These are phyloP conservation scores for Arizona elegans DNA, from an alignment of 2,113 vertebrate species.

Conservation along the genomic window DNA sequence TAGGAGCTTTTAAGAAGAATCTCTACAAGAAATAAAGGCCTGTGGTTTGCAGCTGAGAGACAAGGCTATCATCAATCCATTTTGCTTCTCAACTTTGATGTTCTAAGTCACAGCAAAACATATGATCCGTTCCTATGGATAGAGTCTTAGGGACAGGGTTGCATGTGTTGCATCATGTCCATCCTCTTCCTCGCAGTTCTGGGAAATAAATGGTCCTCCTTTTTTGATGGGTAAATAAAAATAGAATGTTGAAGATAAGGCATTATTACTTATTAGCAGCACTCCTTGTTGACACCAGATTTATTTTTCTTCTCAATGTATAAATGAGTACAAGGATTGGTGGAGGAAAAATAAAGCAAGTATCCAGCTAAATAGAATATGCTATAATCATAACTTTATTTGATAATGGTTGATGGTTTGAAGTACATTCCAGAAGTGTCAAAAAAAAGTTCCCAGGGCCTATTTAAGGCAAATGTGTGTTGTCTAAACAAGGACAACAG, in stretches of 20 bases:
- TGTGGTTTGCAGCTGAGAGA: background rate
- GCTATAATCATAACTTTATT: background rate
- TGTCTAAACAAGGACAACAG: slow-evolving; percentile 52
- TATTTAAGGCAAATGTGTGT: slow-evolving; percentile 56
- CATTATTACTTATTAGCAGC: slow-evolving; percentile 22
- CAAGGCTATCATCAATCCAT: background rate
- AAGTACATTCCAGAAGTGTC: slow-evolving; percentile 15
- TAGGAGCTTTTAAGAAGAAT: background rate
- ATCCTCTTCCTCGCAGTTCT: background rate
- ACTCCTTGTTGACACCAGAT: background rate
- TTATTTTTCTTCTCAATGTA: slow-evolving; percentile 1
- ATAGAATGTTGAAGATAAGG: slow-evolving; percentile 16
- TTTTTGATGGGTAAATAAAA: slow-evolving; percentile 29
- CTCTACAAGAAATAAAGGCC: background rate
- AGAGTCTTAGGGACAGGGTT: background rate
- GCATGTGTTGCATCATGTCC: background rate
- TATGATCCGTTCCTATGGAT: background rate
- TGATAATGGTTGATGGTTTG: slow-evolving; percentile 17
- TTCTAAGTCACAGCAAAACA: background rate
- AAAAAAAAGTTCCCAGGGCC: slow-evolving; percentile 31
- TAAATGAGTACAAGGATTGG: background rate
- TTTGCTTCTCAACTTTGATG: background rate
- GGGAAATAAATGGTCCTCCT: background rate
- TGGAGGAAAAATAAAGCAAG: background rate
- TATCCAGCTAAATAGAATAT: background rate